phyloP scores from a whole-genome alignment of 2,888 invertebrate genomes.

The Volucella inanis region DNA sequence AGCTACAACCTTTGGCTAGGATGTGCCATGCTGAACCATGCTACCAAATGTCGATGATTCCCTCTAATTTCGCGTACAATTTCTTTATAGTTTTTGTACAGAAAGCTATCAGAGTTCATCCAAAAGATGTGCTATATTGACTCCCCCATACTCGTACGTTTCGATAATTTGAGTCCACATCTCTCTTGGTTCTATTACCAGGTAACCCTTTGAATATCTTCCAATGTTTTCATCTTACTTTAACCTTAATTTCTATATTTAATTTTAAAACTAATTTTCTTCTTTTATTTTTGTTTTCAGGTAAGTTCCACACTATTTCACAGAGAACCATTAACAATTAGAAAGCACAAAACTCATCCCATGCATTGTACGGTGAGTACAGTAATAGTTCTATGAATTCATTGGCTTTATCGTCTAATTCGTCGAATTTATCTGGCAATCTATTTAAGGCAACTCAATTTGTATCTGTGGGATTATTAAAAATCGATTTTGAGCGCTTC shows the following conservation, averaged over 20 bases:
- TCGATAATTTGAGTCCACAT: too few species aligned
- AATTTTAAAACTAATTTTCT: conserved; percentile 18
- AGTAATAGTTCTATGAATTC: conserved; percentile 13
- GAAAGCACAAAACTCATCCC: conserved; percentile 43
- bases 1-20: too few species aligned
- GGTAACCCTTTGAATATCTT: too few species aligned
- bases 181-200: too few species aligned
- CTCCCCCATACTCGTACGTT: too few species aligned
- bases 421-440: conserved; percentile 27
- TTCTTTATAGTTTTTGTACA: too few species aligned
- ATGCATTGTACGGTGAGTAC: conserved; percentile 23
- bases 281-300: conserved; percentile 50
- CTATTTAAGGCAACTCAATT: conserved; percentile 20
- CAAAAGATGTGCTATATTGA: too few species aligned
- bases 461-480: conserved; percentile 54
- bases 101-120: too few species aligned
- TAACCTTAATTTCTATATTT: background rate
- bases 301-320: conserved; percentile 67
- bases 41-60: too few species aligned
- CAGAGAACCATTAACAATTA: conserved; percentile 55
- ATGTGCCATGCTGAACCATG: too few species aligned
- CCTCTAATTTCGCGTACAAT: too few species aligned
- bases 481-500: conserved; percentile 56
- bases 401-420: conserved; percentile 25
- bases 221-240: too few species aligned